Conservation (phyloP, 2,797 vertebrate genomes). For the Galagoides demidoff region DNA sequence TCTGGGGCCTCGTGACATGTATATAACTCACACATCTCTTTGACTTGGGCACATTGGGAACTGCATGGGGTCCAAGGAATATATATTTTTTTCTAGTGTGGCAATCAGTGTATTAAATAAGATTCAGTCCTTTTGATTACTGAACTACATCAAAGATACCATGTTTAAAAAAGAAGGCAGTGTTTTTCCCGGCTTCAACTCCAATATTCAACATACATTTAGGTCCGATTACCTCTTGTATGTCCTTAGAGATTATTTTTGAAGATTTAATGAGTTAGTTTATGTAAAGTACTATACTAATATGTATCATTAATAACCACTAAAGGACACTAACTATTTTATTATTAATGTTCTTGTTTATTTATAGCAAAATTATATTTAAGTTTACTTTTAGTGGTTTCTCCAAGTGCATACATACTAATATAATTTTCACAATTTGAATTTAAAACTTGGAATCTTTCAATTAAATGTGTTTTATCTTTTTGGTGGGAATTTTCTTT, state of each 20-base stretch:
- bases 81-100: no score
- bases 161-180: not conserved
- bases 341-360: not conserved
- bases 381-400: not conserved
- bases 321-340: not conserved
- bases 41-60: no score
- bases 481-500: slow-evolving; percentile 49
- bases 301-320: not conserved
- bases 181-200: not conserved
- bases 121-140: slow-evolving; percentile 64
- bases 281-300: not conserved
- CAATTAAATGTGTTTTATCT: not conserved
- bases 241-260: not conserved
- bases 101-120: slow-evolving; percentile 52
- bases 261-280: slow-evolving; percentile 14
- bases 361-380: slow-evolving; percentile 22
- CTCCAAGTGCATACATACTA: not conserved
- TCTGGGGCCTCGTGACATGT: no score
- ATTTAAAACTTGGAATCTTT: not conserved
- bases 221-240: not conserved
- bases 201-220: not conserved
- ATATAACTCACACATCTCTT: no score
- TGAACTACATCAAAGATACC: slow-evolving; percentile 72
- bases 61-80: no score
- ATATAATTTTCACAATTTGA: not conserved